phyloP scores from a whole-genome alignment of 2,888 invertebrate genomes.

The Uropetala carovei region DNA sequence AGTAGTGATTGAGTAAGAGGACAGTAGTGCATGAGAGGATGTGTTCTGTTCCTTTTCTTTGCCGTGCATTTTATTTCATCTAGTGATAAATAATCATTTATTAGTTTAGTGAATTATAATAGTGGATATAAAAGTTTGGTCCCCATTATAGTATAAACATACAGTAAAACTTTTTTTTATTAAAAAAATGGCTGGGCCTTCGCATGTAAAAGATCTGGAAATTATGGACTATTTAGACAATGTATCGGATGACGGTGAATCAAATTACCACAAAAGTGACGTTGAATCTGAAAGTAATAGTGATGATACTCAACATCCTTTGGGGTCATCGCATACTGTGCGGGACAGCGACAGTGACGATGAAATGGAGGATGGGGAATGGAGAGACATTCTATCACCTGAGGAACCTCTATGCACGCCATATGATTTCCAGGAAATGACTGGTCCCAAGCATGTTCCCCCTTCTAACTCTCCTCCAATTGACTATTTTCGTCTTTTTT shows the following conservation, averaged over 20 bases:
- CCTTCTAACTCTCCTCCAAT: not conserved
- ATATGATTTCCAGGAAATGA: not conserved
- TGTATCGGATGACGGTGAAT: not conserved
- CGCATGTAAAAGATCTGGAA: no score
- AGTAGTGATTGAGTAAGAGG: no score
- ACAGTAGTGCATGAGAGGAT: no score
- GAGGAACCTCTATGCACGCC: not conserved
- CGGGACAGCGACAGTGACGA: not conserved
- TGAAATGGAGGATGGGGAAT: not conserved
- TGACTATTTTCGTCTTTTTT: not conserved
- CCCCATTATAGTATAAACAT: no score
- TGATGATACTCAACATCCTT: slow-evolving; percentile 25
- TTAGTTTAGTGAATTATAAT: no score
- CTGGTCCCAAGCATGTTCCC: not conserved
- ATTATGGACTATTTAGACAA: not conserved
- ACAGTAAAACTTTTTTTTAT: no score
- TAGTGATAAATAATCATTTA: no score
- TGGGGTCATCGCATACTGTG: not conserved
- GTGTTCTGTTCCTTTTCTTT: no score
- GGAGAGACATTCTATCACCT: not conserved
- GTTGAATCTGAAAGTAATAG: not conserved
- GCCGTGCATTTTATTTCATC: no score
- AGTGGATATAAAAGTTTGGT: no score
- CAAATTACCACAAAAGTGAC: not conserved
- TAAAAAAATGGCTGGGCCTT: no score